Percentiles rank a stretch among this genome's conserved stretches.
Evolutionary conservation across 2,888 invertebrate genomes (phyloP).

Genomic region (Chrysomela aeneicollis): DNA sequence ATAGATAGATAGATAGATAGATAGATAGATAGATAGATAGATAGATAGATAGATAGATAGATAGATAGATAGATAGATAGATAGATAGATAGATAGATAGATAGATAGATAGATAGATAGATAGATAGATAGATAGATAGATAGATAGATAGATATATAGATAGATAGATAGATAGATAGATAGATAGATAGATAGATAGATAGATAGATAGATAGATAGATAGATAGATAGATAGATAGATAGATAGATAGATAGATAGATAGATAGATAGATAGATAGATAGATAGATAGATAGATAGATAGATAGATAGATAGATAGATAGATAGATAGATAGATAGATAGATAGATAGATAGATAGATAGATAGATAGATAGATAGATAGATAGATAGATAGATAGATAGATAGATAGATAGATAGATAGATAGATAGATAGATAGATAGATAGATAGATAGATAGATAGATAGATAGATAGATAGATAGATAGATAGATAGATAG

Average conservation of each 20-base stretch:
- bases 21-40: slow-evolving; percentile 11
- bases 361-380: too few relatives aligned
- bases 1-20: slow-evolving; percentile 6
- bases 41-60: slow-evolving; percentile 9
- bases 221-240: slow-evolving; percentile 5
- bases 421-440: slow-evolving; percentile 4
- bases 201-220: slow-evolving; percentile 2
- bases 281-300: slow-evolving; percentile 1
- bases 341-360: too few relatives aligned
- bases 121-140: slow-evolving; percentile 11
- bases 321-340: background rate
- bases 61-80: slow-evolving; percentile 9
- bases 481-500: slow-evolving; percentile 3
- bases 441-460: background rate
- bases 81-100: slow-evolving; percentile 9
- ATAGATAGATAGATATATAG: slow-evolving; percentile 8
- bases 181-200: slow-evolving; percentile 6
- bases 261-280: slow-evolving; percentile 2
- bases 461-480: slow-evolving; percentile 2
- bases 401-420: slow-evolving; percentile 6
- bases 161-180: slow-evolving; percentile 5
- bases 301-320: background rate
- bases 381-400: background rate
- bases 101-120: slow-evolving; percentile 9
- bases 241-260: background rate